Percentiles rank a stretch among this genome's conserved stretches.
phyloP scores from a whole-genome alignment of 2,113 vertebrate species.

The Siniperca chuatsi region DNA sequence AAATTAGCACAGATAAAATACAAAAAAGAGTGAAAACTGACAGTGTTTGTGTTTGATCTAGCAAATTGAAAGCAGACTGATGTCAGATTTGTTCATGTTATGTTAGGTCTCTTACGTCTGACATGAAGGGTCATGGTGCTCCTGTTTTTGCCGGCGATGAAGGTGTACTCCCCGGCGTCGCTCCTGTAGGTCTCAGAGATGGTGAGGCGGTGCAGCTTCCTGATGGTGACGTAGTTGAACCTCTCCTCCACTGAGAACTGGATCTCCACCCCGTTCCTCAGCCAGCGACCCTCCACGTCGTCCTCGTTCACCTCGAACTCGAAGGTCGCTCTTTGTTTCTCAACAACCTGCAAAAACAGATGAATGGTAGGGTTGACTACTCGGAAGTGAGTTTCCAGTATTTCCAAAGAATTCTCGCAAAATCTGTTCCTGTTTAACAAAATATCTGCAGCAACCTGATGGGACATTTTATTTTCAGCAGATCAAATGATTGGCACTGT shows the following conservation, averaged over 20 bases:
- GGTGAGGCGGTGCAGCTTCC: conserved; percentile 93
- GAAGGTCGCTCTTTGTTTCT: conserved; percentile 92
- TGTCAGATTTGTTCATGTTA: not conserved
- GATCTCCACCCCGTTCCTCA: conserved; percentile 94
- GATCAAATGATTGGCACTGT: not conserved
- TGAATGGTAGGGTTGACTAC: accelerated
- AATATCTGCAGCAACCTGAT: no score
- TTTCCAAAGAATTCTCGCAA: not conserved
- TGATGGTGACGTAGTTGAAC: conserved; percentile 90
- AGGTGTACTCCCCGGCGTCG: conserved; percentile 94
- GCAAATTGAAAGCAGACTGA: no score
- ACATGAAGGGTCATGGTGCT: conserved; percentile 90
- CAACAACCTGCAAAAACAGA: conserved; percentile 87
- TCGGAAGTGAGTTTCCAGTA: not conserved
- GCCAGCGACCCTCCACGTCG: conserved; percentile 94
- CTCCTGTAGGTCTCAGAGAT: conserved; percentile 93
- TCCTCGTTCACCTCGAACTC: conserved; percentile 99
- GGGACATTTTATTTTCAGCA: not conserved
- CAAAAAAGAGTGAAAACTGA: no score
- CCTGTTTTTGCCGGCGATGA: conserved; percentile 93
- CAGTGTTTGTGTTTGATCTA: not conserved
- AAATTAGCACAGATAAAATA: no score
- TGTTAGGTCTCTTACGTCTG: conserved; percentile 84
- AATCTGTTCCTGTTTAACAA: not conserved
- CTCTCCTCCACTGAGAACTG: conserved; percentile 90